Evolutionary conservation across 92 coral and sea anemone genomes (phyloP), one percentile per base, ranked within the genome.

Genomic region (Pocillopora grandis): DNA sequence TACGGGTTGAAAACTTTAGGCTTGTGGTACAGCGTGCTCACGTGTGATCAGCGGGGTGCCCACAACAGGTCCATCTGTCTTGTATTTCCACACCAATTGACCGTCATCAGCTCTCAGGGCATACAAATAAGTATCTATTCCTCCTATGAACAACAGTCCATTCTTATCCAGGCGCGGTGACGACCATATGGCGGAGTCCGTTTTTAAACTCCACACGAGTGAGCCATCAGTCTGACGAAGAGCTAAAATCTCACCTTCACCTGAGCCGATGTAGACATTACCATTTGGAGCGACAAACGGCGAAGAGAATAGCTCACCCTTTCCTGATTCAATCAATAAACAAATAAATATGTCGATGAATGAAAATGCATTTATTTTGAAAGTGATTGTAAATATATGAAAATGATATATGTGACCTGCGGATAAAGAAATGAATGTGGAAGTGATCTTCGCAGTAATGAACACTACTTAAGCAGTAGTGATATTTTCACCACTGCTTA

Each of bases 51-150:
- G 94, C 33, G 90, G 96, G 11, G 99, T 96, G 3, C 97, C 99
- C 10, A 94, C 99, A 12, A 96, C 93, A 0, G 99, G 95, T 14
- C 98, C 99, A 12, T 91, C 89, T 2, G 99, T 94, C 85, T 92
- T 94, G 83, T 80, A 91, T 72, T 88, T 96, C 99, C 99, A 96
- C 57, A 90, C 93, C 62, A 96, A 67, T 31, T 87, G 89, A 58
- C 99, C 98, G 55, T 85, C 83, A 10, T 85, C 86, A 35, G 89
- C 69, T 9, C 86, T 90, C 62, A 96, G 80, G 19, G 95, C 99
- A 37, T 94, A 93, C 81, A 96, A 66, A 60, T 92, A 91, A 33
- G 97, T 91, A 57, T 90, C 97, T 59, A 96, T 89, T 0, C 91
- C 94, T 21, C 96, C 99, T 20, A 96, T 89, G 77, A 92, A 88